Conservation (phyloP, 2,888 invertebrate species). For the Pachydiplax longipennis region DNA sequence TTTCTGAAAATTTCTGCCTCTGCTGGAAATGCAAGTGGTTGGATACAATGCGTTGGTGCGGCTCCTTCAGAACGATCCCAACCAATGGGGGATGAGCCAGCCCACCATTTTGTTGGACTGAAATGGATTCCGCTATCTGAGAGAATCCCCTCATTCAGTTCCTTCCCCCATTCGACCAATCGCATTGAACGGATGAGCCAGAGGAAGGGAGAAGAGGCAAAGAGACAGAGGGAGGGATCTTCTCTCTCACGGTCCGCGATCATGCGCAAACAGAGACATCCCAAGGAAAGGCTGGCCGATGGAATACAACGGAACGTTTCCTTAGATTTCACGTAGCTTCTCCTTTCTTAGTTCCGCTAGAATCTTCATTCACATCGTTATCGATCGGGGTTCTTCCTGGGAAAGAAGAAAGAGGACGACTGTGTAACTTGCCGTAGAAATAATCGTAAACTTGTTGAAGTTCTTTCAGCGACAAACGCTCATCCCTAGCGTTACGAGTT, state of each 20-base stretch:
- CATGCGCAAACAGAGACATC: background rate
- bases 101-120: background rate
- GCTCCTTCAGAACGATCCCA: background rate
- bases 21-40: too few relatives aligned
- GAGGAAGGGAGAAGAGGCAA: background rate
- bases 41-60: too few relatives aligned
- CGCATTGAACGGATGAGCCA: background rate
- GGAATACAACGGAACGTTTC: background rate
- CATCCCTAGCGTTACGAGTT: too few relatives aligned
- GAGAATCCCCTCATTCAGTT: background rate
- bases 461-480: too few relatives aligned
- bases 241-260: background rate
- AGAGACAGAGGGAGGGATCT: background rate
- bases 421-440: too few relatives aligned
- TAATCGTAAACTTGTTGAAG: too few relatives aligned
- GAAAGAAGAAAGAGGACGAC: background rate
- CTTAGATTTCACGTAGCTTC: background rate
- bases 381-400: background rate
- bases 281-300: background rate
- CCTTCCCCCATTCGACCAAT: background rate
- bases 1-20: too few relatives aligned
- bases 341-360: background rate
- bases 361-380: background rate
- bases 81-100: background rate
- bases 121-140: background rate